Evolutionary conservation across 1,140 invertebrate genomes (phyloP), one percentile per base, ranked within the genome.

Genomic region (Paraescarpia echinospica): DNA sequence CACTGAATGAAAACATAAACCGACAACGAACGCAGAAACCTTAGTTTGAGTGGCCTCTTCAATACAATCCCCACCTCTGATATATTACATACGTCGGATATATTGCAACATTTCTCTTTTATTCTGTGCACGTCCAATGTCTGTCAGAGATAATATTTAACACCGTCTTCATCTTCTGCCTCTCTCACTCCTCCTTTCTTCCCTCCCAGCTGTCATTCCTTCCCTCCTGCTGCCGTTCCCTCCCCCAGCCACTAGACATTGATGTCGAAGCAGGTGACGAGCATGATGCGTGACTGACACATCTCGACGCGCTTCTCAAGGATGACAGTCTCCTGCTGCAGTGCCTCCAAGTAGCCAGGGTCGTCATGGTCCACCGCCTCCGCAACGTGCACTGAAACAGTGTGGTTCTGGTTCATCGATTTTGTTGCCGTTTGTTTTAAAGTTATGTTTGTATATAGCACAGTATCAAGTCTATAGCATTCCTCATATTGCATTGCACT

Each of bases 221-320:
- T 77, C 59, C 59, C 59, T 27, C 4, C 59, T 77, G 59, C 59
- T 31, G 4, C 41, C 12, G 41, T 41, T 4, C 12, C 41, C 41
- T 41, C 12, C 12, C 41, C 12, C 41, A 6, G 41, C 12, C 41
- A 41, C 59, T 77, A 90, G 34, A 90, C 33, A 31, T 90, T 90
- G 90, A 90, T 90, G 92, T 93, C 92, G 48, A 93, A 93, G 48
- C 89, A 97, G 33, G 97, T 97, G 91, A 96, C 96, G 91, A 97
- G 94, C 48, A 97, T 95, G 33, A 97, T 95, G 93, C 96, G 96
- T 92, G 97, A 97, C 93, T 97, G 96, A 94, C 97, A 97, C 27
- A 97, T 97, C 91, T 96, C 96, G 18, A 97, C 97, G 91, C 97
- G 94, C 93, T 97, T 97, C 92, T 96, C 95, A 59, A 97, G 94